Conservation (phyloP, 2,113 vertebrate species). For the Apeltes quadracus region DNA sequence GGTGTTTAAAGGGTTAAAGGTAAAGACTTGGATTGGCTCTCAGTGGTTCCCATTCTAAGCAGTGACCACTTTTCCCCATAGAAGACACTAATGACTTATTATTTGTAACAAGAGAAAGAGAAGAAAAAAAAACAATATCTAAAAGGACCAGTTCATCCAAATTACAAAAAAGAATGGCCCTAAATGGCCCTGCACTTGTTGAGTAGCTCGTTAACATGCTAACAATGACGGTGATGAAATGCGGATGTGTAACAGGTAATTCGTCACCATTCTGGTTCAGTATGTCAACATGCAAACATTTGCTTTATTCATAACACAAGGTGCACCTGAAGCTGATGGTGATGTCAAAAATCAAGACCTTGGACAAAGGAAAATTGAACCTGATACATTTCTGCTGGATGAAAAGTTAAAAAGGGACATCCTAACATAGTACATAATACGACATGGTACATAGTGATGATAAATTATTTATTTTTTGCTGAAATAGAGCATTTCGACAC, state of each 20-base stretch:
- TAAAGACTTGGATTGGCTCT: conserved; percentile 1
- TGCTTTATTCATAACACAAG: too few relatives aligned
- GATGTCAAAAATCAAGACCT: too few relatives aligned
- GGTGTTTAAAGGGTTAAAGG: conserved; percentile 15
- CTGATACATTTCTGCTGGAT: too few relatives aligned
- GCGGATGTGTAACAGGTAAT: neutral
- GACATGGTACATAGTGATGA: too few relatives aligned
- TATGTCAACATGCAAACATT: too few relatives aligned
- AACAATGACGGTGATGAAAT: neutral
- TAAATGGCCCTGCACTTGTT: neutral
- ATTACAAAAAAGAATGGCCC: neutral
- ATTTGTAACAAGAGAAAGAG: neutral
- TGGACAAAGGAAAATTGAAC: too few relatives aligned
- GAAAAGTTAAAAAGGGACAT: too few relatives aligned
- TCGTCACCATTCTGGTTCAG: too few relatives aligned
- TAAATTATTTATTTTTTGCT: too few relatives aligned
- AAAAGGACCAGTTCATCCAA: neutral
- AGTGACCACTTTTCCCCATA: neutral
- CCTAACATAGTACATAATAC: too few relatives aligned
- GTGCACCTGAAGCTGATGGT: too few relatives aligned
- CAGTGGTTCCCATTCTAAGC: neutral
- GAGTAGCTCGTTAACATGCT: neutral
- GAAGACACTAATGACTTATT: neutral
- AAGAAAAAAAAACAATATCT: neutral
- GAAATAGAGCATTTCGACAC: too few relatives aligned